phyloP scores from a whole-genome alignment of 2,113 vertebrate genomes.

The Thamnophis sirtalis region DNA sequence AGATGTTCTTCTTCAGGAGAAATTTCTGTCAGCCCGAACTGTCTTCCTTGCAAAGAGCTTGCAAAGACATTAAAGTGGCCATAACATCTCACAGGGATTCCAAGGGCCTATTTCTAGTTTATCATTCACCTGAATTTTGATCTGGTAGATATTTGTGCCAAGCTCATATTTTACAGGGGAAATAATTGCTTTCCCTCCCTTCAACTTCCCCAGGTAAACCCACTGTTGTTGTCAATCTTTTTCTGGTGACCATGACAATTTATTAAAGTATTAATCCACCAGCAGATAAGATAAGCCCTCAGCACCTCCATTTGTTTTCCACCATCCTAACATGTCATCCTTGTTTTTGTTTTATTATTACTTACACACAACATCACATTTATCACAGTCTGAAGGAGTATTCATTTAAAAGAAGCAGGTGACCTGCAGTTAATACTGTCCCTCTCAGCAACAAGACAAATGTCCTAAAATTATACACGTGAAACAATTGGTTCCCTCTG shows the following conservation, averaged over 20 bases:
- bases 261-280: slow-evolving; percentile 9
- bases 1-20: neutral
- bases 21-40: neutral
- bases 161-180: neutral
- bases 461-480: neutral
- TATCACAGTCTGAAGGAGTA: neutral
- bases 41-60: neutral
- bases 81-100: neutral
- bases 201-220: neutral
- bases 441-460: neutral
- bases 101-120: neutral
- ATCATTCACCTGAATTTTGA: neutral
- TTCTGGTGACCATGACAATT: neutral
- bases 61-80: no score
- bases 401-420: neutral
- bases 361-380: neutral
- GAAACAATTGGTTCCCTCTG: neutral
- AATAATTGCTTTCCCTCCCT: neutral
- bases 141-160: neutral
- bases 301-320: neutral
- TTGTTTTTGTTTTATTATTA: slow-evolving; percentile 16
- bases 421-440: neutral
- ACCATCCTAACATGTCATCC: neutral
- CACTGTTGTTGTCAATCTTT: neutral
- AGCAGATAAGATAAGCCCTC: neutral